These are phyloP conservation scores for Calosoma granatense DNA, from an alignment of 1,140 invertebrate genomes.

Conservation along the genomic window DNA sequence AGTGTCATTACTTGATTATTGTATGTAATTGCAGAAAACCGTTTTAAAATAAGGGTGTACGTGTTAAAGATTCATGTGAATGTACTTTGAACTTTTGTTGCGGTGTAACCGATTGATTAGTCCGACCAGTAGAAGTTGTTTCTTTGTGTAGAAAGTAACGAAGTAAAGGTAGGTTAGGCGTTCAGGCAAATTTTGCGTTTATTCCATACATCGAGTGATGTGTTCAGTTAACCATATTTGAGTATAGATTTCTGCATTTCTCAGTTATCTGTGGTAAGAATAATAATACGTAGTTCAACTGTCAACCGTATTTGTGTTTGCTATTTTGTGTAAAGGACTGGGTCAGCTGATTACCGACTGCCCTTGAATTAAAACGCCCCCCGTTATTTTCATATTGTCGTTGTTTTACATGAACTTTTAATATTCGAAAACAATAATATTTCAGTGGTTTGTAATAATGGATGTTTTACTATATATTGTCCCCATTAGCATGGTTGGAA, in stretches of 20 bases:
- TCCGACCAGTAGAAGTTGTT: neutral
- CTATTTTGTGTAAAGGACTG: neutral
- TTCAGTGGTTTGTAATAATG: neutral
- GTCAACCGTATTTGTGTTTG: neutral
- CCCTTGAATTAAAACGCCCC: constrained; percentile 5
- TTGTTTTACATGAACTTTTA: neutral
- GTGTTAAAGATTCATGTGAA: neutral
- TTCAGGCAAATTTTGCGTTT: neutral
- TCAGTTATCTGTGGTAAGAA: neutral
- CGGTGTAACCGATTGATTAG: neutral
- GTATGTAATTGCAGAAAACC: neutral
- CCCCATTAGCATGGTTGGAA: neutral
- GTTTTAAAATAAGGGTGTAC: neutral
- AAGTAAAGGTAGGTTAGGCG: neutral
- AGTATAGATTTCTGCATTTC: no score
- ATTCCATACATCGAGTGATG: no score
- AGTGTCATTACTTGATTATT: constrained; percentile 1
- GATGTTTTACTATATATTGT: neutral
- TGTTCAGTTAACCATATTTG: no score
- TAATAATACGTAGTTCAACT: neutral
- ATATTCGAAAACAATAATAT: neutral
- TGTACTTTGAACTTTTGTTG: constrained; percentile 4
- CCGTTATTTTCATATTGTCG: neutral
- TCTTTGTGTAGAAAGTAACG: constrained; percentile 7
- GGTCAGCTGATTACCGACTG: constrained; percentile 6